A percentile compares a stretch with the other conserved stretches of the same genome.
Evolutionary conservation across 2,113 vertebrate genomes (phyloP).

Genomic region (Sakesphorus luctuosus): DNA sequence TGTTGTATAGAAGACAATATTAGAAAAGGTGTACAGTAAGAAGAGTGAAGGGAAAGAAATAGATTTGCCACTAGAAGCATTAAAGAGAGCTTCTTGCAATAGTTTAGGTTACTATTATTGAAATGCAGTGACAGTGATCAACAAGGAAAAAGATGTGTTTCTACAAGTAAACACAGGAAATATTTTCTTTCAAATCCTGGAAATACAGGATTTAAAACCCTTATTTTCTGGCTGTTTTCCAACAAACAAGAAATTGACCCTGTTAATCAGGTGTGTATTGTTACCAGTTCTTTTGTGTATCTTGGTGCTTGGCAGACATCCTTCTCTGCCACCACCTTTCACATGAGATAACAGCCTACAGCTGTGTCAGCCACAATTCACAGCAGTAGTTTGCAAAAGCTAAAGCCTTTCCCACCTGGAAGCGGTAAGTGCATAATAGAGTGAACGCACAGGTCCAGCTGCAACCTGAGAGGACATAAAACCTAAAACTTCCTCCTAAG

Average conservation of each 20-base stretch:
- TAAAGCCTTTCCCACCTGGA: not conserved
- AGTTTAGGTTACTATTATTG: not conserved
- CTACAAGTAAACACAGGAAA: not conserved
- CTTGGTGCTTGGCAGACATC: not conserved
- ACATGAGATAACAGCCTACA: not conserved
- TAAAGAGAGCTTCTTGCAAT: not conserved
- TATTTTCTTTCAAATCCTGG: not conserved
- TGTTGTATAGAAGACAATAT: not conserved
- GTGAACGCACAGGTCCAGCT: not conserved
- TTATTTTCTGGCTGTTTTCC: not conserved
- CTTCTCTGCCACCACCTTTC: not conserved
- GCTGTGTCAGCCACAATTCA: not conserved
- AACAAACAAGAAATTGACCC: not conserved
- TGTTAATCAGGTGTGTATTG: accelerated
- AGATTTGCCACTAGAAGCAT: not conserved
- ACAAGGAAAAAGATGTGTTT: not conserved
- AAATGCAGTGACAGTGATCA: not conserved
- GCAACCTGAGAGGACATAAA: not conserved
- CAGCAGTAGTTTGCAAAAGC: not conserved
- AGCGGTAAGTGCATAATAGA: not conserved
- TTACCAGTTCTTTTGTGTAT: not conserved
- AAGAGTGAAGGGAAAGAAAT: not conserved
- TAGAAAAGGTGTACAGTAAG: not conserved
- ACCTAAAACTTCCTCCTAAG: not conserved
- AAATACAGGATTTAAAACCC: not conserved